These are phyloP conservation scores for Parnassius mnemosyne DNA, from an alignment of 2,888 invertebrate species.

Conservation along the genomic window DNA sequence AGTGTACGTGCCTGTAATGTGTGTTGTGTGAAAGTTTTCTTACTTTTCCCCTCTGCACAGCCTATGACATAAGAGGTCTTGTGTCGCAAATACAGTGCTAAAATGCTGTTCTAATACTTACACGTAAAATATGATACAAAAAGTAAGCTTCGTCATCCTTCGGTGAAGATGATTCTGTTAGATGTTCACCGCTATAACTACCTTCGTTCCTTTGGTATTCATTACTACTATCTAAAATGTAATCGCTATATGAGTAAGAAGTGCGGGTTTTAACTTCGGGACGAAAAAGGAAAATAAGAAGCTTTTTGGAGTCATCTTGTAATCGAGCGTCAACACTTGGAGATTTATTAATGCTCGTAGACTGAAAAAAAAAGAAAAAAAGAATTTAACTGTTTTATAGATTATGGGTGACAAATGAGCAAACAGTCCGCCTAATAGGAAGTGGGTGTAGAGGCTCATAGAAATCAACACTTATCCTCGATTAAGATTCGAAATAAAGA, in stretches of 20 bases:
- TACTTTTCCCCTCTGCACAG: too few species aligned
- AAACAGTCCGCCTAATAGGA: too few species aligned
- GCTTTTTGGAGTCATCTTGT: slow-evolving; percentile 1
- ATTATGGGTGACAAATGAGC: too few species aligned
- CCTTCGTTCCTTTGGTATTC: not conserved
- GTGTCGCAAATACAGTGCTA: too few species aligned
- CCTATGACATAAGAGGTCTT: too few species aligned
- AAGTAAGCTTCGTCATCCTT: slow-evolving; percentile 33
- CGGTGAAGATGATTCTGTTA: slow-evolving; percentile 3
- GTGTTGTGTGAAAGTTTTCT: too few species aligned
- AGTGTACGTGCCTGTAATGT: too few species aligned
- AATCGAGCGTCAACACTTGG: not conserved
- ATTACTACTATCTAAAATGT: not conserved
- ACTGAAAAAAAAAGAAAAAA: too few species aligned
- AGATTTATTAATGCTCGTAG: not conserved
- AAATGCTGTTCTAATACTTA: slow-evolving; percentile 15
- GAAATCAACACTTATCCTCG: too few species aligned
- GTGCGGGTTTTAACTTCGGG: slow-evolving; percentile 2
- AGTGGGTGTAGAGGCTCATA: too few species aligned
- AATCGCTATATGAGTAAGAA: not conserved
- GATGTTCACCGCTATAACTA: not conserved
- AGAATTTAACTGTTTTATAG: too few species aligned
- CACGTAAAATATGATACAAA: slow-evolving; percentile 35
- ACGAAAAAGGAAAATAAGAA: slow-evolving; percentile 2
- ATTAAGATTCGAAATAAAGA: too few species aligned